Evolutionary conservation across 2,113 vertebrate species (phyloP), one percentile per base, ranked within the genome.

Genomic region (Gobiocypris rarus): DNA sequence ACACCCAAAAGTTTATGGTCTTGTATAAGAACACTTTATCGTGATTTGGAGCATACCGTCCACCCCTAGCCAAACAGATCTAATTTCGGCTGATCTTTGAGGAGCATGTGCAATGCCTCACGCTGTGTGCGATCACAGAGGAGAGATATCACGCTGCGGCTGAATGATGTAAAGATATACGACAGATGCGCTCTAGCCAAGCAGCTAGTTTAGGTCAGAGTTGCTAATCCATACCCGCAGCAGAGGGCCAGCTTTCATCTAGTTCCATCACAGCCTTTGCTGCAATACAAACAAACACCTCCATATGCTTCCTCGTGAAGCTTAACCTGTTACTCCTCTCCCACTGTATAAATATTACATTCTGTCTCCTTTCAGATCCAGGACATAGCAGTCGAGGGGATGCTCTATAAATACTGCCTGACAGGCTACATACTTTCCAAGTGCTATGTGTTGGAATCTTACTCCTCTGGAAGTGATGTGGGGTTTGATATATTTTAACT

Each of bases 371-470:
- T 67, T 59, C 81, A 90, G 91, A 94, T 89, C 89, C 89, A 90
- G 92, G 91, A 89, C 92, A 92, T 80, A 78, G 86, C 85, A 76
- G 91, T 88, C 91, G 88, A 5, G 81, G 91, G 92, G 91, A 93
- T 85, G 24, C 89, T 92, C 92, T 92, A 93, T 92, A 93, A 93
- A 94, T 92, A 92, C 83, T 86, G 85, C 69, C 90, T 90, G 91
- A 93, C 91, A 91, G 88, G 78, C 89, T 86, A 93, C 92, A 92
- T 90, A 88, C 89, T 91, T 91, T 93, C 89, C 88, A 81, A 77
- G 87, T 83, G 87, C 89, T 63, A 91, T 85, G 90, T 84, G 86
- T 89, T 90, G 22, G 77, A 67, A 86, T 91, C 87, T 86, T 88
- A n/a, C 56, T 87, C 91, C 61, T 83, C 83, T 38, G 52, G 61